phyloP scores from a whole-genome alignment of 2,888 invertebrate genomes.

The Phaonia tiefii region DNA sequence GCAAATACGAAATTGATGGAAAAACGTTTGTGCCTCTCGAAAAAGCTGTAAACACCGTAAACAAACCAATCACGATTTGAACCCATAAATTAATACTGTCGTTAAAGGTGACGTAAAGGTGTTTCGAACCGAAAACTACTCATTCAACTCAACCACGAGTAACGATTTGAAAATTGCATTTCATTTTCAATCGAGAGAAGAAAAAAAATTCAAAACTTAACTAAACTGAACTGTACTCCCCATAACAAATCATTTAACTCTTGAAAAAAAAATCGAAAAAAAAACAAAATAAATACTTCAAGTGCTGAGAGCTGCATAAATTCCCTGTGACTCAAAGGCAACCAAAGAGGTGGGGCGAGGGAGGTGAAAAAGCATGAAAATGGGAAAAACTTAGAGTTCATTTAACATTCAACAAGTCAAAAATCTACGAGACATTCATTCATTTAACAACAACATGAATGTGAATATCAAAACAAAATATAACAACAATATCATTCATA shows the following conservation, averaged over 20 bases:
- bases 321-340: slow-evolving; percentile 41
- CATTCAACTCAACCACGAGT: background rate
- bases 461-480: slow-evolving; percentile 11
- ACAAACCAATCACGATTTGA: slow-evolving; percentile 69
- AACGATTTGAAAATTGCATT: slow-evolving; percentile 32
- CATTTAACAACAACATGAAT: slow-evolving; percentile 37
- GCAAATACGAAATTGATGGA: slow-evolving; percentile 33
- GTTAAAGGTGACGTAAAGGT: slow-evolving; percentile 70
- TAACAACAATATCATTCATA: slow-evolving; percentile 43
- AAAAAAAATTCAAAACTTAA: slow-evolving; percentile 25
- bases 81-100: slow-evolving; percentile 71
- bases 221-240: slow-evolving; percentile 50
- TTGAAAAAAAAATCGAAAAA: slow-evolving; percentile 23
- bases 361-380: slow-evolving; percentile 21
- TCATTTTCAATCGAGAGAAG: slow-evolving; percentile 15
- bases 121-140: slow-evolving; percentile 49
- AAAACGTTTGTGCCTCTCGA: slow-evolving; percentile 35
- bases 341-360: background rate
- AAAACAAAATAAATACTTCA: slow-evolving; percentile 16
- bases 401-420: slow-evolving; percentile 58
- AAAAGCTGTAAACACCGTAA: slow-evolving; percentile 18
- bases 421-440: slow-evolving; percentile 38
- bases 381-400: slow-evolving; percentile 43
- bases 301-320: slow-evolving; percentile 62
- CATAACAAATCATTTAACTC: slow-evolving; percentile 59